Conservation (phyloP, 1,140 invertebrate genomes). For the Maconellicoccus hirsutus region DNA sequence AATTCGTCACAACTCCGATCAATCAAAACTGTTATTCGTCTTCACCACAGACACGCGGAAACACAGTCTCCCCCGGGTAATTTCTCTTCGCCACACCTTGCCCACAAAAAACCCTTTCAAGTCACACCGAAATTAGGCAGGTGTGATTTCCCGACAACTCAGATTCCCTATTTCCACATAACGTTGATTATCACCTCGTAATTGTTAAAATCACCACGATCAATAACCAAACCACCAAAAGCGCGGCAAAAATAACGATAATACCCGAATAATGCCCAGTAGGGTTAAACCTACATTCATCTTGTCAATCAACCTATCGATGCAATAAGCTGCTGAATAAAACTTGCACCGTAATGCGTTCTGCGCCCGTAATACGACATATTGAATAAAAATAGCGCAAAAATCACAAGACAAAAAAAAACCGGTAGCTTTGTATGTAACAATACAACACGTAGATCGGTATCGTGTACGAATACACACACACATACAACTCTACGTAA, state of each 20-base stretch:
- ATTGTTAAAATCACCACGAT: too few species aligned
- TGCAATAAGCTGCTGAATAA: conserved; percentile 14
- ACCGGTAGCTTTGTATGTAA: background rate
- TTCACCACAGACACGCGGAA: too few species aligned
- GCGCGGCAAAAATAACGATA: background rate
- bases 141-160: background rate
- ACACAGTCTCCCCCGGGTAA: too few species aligned
- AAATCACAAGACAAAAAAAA: background rate
- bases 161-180: background rate
- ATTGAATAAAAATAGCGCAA: background rate
- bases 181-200: too few species aligned
- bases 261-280: background rate
- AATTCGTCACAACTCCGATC: too few species aligned
- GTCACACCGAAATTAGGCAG: conserved; percentile 7
- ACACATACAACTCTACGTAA: background rate
- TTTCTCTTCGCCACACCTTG: background rate
- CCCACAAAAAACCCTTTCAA: background rate
- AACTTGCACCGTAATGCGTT: conserved; percentile 11
- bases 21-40: too few species aligned
- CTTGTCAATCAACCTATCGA: background rate
- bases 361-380: background rate
- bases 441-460: background rate
- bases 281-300: conserved; percentile 14
- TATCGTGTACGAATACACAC: background rate
- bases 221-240: background rate